Base-by-base conservation (phyloP, 2,888 invertebrate species). In the Lasioglossum pauxillum region DNA sequence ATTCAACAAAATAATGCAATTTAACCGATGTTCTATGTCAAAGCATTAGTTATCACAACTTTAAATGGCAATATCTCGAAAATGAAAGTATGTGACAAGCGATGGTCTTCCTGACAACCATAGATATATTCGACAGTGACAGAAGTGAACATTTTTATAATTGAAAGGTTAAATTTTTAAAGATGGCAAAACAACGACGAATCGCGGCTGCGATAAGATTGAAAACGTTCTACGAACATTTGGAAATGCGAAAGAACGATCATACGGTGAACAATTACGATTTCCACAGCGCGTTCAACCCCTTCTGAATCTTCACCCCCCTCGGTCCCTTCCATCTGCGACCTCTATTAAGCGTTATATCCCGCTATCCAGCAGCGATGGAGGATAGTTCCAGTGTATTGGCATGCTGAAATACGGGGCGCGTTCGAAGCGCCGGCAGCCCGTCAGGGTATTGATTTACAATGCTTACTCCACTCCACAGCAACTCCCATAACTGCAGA, bases 401-500 rank as follows among this genome's bases (percentile, higher is more conserved):
- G 88, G 90, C 87, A 91, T 86, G 91, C 86, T 90, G 90, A 84
- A 85, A 86, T 89, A 91, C 91, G 90, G 91, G 88, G 87, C 90
- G 91, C 90, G 88, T 84, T 87, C 85, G 88, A 86, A 90, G 89
- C 90, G 90, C 88, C 89, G 77, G 90, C 91, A 90, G 85, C 91
- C 67, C 92, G 90, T 90, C 92, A 87, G 92, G 93, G 92, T 94
- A 94, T 94, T 94, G 94, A 94, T 94, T 94, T 94, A 94, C 93
- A 94, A 94, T 94, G 93, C 93, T 93, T 92, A 91, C 93, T 92
- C 91, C 91, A 88, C 90, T 92, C 92, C 92, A 90, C 92, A 93
- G 91, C 89, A 85, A 90, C 93, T 93, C 91, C 92, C 91, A 93
- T 93, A 93, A 93, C 93, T 92, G 90, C 90, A 90, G 89, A 81